Conservation (phyloP, 2,888 invertebrate genomes). For the Periphyllus acericola region DNA sequence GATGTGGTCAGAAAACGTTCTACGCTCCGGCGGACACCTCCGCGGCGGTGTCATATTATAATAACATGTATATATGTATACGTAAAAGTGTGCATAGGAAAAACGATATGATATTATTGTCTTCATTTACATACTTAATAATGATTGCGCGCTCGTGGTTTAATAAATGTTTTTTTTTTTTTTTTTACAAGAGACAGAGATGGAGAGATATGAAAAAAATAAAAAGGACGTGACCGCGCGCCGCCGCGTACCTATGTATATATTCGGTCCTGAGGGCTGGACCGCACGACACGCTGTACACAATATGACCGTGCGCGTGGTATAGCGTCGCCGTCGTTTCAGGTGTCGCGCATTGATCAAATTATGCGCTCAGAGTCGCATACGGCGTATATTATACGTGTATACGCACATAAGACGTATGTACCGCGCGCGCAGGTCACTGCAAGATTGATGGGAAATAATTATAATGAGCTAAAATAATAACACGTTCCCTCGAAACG, state of each 20-base stretch:
- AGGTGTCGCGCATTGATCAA: neutral
- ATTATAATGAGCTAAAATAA: constrained; percentile 13
- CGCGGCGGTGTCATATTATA: neutral
- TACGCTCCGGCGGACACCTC: neutral
- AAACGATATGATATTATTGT: constrained; percentile 6
- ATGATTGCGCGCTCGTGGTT: neutral
- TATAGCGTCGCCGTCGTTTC: neutral
- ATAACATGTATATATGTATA: neutral
- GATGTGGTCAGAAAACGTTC: constrained; percentile 47
- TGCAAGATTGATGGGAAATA: constrained; percentile 31
- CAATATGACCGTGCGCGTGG: neutral
- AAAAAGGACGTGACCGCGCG: neutral
- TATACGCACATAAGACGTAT: neutral
- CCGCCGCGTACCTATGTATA: neutral
- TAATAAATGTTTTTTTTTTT: neutral
- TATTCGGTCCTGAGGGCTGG: neutral
- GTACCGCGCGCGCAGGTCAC: neutral
- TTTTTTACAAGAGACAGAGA: too few relatives aligned
- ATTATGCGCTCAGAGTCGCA: neutral
- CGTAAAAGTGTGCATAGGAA: neutral
- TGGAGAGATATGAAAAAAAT: neutral
- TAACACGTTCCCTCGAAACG: neutral
- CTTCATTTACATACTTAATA: constrained; percentile 35
- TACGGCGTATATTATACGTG: too few relatives aligned
- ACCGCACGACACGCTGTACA: neutral